Conservation (phyloP, 2,113 vertebrate species). For the Oncorhynchus keta region DNA sequence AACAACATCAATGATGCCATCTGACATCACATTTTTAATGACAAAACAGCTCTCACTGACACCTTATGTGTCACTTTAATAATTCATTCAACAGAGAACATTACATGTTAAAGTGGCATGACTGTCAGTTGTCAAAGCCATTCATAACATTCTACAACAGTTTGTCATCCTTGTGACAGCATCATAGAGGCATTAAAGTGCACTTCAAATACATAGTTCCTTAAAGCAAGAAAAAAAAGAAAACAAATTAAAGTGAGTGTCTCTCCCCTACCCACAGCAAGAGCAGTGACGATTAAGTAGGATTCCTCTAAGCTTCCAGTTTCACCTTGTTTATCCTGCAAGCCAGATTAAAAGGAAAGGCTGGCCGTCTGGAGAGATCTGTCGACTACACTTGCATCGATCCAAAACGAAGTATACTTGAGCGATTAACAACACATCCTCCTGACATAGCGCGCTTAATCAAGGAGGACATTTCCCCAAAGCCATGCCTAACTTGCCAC, state of each 20-base stretch:
- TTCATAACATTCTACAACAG: neutral
- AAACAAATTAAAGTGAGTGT: neutral
- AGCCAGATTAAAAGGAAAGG: neutral
- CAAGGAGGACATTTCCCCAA: neutral
- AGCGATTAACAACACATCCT: constrained; percentile 1
- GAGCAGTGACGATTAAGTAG: neutral
- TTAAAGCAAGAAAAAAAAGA: neutral
- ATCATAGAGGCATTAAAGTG: constrained; percentile 1
- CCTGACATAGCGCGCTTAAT: neutral
- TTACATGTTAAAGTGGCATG: neutral
- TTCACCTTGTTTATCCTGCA: neutral
- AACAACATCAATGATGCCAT: too few relatives aligned
- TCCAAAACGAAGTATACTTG: neutral
- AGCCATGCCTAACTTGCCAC: neutral
- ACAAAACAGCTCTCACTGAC: too few relatives aligned
- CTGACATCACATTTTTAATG: too few relatives aligned
- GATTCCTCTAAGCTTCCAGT: neutral
- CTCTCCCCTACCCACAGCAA: neutral
- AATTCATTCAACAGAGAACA: neutral
- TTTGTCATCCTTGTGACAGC: neutral
- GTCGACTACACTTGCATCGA: neutral
- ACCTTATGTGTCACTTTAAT: too few relatives aligned
- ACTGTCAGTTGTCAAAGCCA: neutral
- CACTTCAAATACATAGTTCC: neutral
- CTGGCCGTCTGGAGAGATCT: neutral